Evolutionary conservation across 1,140 invertebrate species (phyloP).

Genomic region (Brachionus sp.): DNA sequence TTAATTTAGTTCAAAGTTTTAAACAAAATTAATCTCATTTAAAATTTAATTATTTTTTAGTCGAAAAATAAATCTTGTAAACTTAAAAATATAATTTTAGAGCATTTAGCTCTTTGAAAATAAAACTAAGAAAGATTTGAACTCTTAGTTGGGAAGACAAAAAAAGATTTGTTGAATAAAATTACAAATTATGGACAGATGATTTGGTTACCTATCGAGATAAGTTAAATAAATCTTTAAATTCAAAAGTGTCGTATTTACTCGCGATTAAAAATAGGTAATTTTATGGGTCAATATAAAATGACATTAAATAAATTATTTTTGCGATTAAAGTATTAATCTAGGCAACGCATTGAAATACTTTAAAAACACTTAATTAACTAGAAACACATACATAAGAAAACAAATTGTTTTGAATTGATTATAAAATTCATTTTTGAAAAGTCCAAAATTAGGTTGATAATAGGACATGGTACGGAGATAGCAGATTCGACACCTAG

Average conservation of each 20-base stretch:
- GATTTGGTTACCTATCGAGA: neutral
- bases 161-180: neutral
- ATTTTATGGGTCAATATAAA: neutral
- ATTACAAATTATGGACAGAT: neutral
- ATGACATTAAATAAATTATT: conserved; percentile 6
- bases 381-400: neutral
- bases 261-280: neutral
- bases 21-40: too few relatives aligned
- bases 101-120: neutral
- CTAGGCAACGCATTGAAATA: neutral
- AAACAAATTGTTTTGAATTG: neutral
- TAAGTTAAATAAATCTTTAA: neutral
- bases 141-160: neutral
- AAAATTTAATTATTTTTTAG: too few relatives aligned
- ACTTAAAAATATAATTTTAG: too few relatives aligned
- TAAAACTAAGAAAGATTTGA: neutral
- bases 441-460: conserved; percentile 17
- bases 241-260: neutral
- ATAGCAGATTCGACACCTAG: neutral
- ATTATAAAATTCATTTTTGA: neutral
- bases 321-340: neutral
- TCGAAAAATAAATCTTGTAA: too few relatives aligned
- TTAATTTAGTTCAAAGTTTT: too few relatives aligned
- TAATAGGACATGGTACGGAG: neutral
- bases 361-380: conserved; percentile 25